Evolutionary conservation across 2,888 invertebrate genomes (phyloP).

Genomic region (Chymomyza caudatula): DNA sequence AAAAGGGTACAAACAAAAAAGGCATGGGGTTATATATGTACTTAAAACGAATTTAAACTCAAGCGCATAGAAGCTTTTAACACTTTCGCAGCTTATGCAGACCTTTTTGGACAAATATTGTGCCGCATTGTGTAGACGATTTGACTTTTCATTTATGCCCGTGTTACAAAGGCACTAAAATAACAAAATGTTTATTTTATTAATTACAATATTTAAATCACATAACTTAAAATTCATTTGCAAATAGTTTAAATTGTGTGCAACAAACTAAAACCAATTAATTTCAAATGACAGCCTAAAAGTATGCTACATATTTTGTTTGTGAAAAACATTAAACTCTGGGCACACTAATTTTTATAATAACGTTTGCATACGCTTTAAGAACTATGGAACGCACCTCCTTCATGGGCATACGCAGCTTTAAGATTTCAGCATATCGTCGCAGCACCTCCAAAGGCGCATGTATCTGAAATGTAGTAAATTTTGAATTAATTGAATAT

Average conservation of each 20-base stretch:
- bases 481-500: not conserved
- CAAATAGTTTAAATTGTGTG: not conserved
- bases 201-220: slow-evolving; percentile 24
- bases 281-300: slow-evolving; percentile 7
- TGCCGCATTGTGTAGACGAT: slow-evolving; percentile 83
- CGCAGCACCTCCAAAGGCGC: slow-evolving; percentile 89
- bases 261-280: not conserved
- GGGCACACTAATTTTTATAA: not conserved
- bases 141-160: slow-evolving; percentile 80
- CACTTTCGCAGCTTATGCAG: slow-evolving; percentile 39
- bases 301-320: slow-evolving; percentile 6
- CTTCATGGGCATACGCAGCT: slow-evolving; percentile 96
- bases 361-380: slow-evolving; percentile 78
- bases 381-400: slow-evolving; percentile 82
- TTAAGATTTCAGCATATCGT: slow-evolving; percentile 93
- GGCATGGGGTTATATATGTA: not conserved
- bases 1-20: not conserved
- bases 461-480: slow-evolving; percentile 83
- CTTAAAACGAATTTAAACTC: not conserved
- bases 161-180: slow-evolving; percentile 69
- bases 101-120: slow-evolving; percentile 84
- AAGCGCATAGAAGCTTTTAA: not conserved
- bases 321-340: not conserved
- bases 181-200: slow-evolving; percentile 9
- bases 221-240: slow-evolving; percentile 8